Percentiles rank a stretch among this genome's conserved stretches.
Evolutionary conservation across 2,888 invertebrate genomes (phyloP).

Genomic region (Apotomis turbidana): DNA sequence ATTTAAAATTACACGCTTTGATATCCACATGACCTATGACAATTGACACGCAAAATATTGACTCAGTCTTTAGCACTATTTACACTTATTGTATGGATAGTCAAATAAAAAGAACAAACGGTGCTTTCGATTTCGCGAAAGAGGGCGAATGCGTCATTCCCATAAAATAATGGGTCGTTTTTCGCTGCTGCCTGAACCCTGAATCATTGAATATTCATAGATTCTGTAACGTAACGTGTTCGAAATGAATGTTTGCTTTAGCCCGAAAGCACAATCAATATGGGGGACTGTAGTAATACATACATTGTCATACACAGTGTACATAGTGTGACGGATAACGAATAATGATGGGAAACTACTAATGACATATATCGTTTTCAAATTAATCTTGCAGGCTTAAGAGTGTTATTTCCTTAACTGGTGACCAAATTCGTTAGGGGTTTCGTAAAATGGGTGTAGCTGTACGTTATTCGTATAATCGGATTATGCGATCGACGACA

Average conservation of each 20-base stretch:
- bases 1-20: no score
- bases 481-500: no score
- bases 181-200: conserved; percentile 19
- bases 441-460: neutral
- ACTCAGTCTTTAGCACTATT: no score
- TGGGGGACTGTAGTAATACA: conserved; percentile 33
- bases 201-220: conserved; percentile 49
- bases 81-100: neutral
- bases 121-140: conserved; percentile 27
- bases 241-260: conserved; percentile 53
- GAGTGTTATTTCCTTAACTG: conserved; percentile 16
- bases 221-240: conserved; percentile 41
- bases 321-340: conserved; percentile 48
- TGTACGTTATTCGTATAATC: neutral
- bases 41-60: no score
- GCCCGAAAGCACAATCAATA: conserved; percentile 51
- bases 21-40: no score
- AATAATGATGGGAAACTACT: conserved; percentile 41
- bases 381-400: conserved; percentile 30
- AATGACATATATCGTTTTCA: conserved; percentile 36
- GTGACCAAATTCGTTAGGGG: neutral
- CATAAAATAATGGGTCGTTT: conserved; percentile 13
- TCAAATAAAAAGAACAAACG: neutral
- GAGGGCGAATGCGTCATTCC: conserved; percentile 24
- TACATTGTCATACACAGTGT: conserved; percentile 10